These are phyloP conservation scores for Semotilus atromaculatus DNA, from an alignment of 2,797 vertebrate species.

Conservation along the genomic window DNA sequence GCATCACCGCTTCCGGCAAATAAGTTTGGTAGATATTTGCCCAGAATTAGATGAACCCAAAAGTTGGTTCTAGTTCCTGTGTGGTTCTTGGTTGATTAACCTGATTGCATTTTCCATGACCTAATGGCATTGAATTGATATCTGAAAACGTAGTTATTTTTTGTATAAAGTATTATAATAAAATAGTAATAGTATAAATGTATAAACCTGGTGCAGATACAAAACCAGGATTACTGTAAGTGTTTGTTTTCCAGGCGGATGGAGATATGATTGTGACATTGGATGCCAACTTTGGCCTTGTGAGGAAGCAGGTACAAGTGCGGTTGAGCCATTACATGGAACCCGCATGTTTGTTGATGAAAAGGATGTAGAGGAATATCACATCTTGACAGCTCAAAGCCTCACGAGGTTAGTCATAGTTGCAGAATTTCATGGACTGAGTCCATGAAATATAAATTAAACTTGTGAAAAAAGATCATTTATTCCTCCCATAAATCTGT, in stretches of 20 bases:
- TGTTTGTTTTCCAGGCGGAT: conserved; percentile 14
- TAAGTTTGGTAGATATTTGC: conserved; percentile 10
- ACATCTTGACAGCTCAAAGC: conserved; percentile 29
- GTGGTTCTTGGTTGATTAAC: too few species aligned
- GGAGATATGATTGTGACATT: background rate
- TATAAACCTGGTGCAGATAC: background rate
- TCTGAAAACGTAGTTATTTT: too few species aligned
- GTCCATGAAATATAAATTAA: too few species aligned
- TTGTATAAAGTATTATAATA: background rate
- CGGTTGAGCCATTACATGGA: conserved; percentile 16
- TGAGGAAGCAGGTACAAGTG: conserved; percentile 19
- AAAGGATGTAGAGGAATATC: conserved; percentile 12
- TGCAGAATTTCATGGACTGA: background rate
- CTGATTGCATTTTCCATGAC: too few species aligned
- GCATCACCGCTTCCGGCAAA: conserved; percentile 14
- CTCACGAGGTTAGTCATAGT: background rate
- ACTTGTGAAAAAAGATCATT: too few species aligned
- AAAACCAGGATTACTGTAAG: background rate
- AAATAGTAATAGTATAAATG: background rate
- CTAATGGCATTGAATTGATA: too few species aligned
- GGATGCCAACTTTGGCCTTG: conserved; percentile 33
- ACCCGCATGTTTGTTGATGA: conserved; percentile 14
- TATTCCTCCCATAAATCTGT: background rate
- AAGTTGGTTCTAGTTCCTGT: too few species aligned
- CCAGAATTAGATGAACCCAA: conserved; percentile 14